Evolutionary conservation across 2,888 invertebrate species (phyloP).

Genomic region (Parochlus steinenii): DNA sequence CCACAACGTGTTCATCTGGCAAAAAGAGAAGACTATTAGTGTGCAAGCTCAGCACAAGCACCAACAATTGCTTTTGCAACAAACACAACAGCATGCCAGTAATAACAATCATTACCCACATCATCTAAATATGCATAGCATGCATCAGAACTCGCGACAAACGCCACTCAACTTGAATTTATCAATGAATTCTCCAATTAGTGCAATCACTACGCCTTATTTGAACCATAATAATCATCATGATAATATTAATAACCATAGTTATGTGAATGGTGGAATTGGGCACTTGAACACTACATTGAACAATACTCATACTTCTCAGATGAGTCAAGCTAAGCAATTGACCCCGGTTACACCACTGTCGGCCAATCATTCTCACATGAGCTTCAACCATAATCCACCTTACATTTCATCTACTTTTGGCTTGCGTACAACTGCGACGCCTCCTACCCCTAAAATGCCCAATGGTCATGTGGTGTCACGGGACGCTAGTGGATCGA

Average conservation of each 20-base stretch:
- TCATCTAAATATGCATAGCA: constrained; percentile 23
- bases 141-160: constrained; percentile 17
- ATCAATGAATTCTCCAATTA: constrained; percentile 11
- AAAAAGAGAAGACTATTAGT: constrained; percentile 65
- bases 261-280: constrained; percentile 10
- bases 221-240: constrained; percentile 15
- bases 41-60: constrained; percentile 22
- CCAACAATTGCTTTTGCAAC: constrained; percentile 22
- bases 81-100: constrained; percentile 19
- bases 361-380: constrained; percentile 30
- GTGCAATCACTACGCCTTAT: constrained; percentile 15
- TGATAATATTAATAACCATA: constrained; percentile 13
- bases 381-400: constrained; percentile 30
- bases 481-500: constrained; percentile 9
- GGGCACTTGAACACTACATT: constrained; percentile 16
- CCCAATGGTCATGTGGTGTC: constrained; percentile 5
- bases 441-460: constrained; percentile 28
- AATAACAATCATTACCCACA: constrained; percentile 25
- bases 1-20: constrained; percentile 90
- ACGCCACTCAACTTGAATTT: constrained; percentile 11
- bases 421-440: constrained; percentile 28
- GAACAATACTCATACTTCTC: constrained; percentile 16
- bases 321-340: constrained; percentile 17
- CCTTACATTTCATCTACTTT: constrained; percentile 21
- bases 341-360: constrained; percentile 28